Base-by-base conservation (phyloP, 2,797 vertebrate genomes). In the Rachycentron canadum region DNA sequence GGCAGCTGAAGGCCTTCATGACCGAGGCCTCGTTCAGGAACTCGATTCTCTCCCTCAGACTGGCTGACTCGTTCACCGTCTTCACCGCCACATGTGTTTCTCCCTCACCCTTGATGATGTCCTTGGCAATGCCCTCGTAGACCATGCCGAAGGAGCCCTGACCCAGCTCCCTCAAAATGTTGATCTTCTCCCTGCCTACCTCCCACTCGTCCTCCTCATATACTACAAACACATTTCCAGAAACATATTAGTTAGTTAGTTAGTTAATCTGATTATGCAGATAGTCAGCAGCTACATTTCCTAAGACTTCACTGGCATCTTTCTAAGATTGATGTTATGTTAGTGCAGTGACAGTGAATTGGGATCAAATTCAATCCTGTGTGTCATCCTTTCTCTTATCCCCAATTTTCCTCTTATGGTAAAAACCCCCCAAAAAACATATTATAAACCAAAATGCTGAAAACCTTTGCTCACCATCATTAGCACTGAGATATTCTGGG, bases 81-180 rank as follows among this genome's bases (percentile, higher is more conserved):
- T 99, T 99, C 84, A 99, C 98, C 0, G 98, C 98, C 1, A 99
- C 97, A 0, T 80, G 95, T 0, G 94, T 96, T 72, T 98, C 96
- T 0, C 90, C 82, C 89, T 98, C 97, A 0, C 97, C 98, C 90
- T 98, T 98, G 63, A 99, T 91, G 3, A 99, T 95, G 88, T 97
- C 98, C 90, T 95, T 97, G 84, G 97, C 97, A 0, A 96, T 95
- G 6, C 98, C 98, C 76, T 99, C 97, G 1, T 99, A 99, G 11
- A 99, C 98, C 98, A 99, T 99, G 50, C 98, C 98, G 0, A 99
- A 99, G 75, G 98, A 98, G 82, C 98, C 98, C 88, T 99, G 98
- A 0, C 98, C 98, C 90, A 99, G 93, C 92, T 99, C 98, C 9
- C 96, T 91, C 49, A 98, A 91, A 14, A 99, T 96, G 5, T 71